Percentiles rank a stretch among this genome's conserved stretches.
These are phyloP conservation scores for Antheraea pernyi DNA, from an alignment of 1,140 invertebrate genomes.

Conservation along the genomic window DNA sequence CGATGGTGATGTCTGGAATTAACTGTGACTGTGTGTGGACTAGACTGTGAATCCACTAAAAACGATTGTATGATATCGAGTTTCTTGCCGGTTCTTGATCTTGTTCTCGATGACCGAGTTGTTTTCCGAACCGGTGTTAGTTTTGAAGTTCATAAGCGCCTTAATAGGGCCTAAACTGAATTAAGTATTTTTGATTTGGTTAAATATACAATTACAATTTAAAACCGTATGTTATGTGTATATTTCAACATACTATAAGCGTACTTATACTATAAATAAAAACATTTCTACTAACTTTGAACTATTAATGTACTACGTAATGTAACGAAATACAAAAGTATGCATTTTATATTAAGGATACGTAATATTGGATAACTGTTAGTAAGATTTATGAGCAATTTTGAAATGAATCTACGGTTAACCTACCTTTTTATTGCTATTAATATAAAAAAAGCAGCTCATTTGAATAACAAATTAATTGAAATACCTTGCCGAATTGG, in stretches of 20 bases:
- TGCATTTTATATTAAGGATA: background rate
- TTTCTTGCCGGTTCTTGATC: too few species aligned
- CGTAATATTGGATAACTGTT: background rate
- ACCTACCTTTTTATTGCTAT: slow-evolving; percentile 1
- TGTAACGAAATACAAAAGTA: background rate
- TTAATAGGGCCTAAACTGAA: too few species aligned
- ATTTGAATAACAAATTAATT: slow-evolving; percentile 4
- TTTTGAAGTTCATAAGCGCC: too few species aligned
- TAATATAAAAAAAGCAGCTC: background rate
- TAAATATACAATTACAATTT: too few species aligned
- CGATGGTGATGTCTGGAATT: too few species aligned
- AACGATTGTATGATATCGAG: too few species aligned
- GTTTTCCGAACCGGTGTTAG: too few species aligned
- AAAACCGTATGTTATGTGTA: too few species aligned
- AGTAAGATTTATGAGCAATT: background rate
- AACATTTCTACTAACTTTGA: background rate
- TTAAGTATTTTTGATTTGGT: too few species aligned
- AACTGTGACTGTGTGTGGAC: too few species aligned
- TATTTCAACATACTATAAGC: background rate
- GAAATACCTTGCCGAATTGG: background rate
- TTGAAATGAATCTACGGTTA: background rate
- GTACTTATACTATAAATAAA: background rate
- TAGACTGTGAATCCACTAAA: too few species aligned
- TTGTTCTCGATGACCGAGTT: too few species aligned
- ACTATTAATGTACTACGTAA: background rate